A percentile compares a stretch with the other conserved stretches of the same genome.
phyloP scores from a whole-genome alignment of 1,140 invertebrate genomes.

The Schmidtea mediterranea region DNA sequence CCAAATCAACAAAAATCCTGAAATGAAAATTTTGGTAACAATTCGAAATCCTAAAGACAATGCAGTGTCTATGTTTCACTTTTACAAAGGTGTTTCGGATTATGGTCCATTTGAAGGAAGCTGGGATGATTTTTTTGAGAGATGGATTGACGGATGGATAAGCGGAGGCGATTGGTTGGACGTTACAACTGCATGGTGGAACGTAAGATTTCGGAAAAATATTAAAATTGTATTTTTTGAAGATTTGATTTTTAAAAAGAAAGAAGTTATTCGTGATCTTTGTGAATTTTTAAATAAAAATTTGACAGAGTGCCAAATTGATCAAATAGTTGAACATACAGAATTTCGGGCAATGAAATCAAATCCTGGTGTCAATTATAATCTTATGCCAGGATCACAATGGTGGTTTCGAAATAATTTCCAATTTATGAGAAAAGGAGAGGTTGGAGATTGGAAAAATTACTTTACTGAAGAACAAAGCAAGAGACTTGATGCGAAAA shows the following conservation, averaged over 20 bases:
- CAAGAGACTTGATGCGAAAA: neutral
- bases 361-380: neutral
- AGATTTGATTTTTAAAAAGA: neutral
- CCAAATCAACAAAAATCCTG: neutral
- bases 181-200: no score
- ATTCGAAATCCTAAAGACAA: conserved; percentile 4
- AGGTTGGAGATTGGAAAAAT: neutral
- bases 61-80: neutral
- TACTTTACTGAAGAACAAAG: neutral
- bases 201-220: no score
- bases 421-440: conserved; percentile 2
- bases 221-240: neutral
- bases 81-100: neutral
- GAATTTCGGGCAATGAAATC: neutral
- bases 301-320: neutral
- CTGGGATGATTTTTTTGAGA: conserved; percentile 4
- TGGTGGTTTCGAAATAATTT: no score
- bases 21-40: neutral
- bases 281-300: neutral
- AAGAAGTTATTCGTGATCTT: neutral
- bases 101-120: neutral
- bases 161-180: neutral
- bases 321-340: neutral
- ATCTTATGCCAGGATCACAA: no score
- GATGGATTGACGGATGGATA: conserved; percentile 5